Evolutionary conservation across 1,140 invertebrate genomes (phyloP), one percentile per base, ranked within the genome.

Genomic region (Drosophila azteca): DNA sequence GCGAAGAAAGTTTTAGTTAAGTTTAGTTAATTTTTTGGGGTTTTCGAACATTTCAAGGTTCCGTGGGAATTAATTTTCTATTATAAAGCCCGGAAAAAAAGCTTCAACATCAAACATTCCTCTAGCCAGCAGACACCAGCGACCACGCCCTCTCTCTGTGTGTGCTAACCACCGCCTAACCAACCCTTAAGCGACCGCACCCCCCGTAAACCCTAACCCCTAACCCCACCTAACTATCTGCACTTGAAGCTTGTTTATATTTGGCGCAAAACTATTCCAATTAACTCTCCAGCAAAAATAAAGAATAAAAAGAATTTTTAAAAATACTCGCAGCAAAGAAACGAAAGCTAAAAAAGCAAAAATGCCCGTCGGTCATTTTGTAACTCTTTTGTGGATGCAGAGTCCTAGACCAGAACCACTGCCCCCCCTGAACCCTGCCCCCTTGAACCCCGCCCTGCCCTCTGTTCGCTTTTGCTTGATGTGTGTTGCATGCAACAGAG

Each of bases 241-340:
- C 43, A 55, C 75, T 67, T 59, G 63, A 66, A 79, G 77, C 63
- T 65, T 71, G 69, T 75, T 81, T 71, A 71, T 87, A 55, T 78
- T 82, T 87, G 61, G 48, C 52, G 60, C 35, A 76, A 85, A 85
- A 85, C 82, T 85, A 85, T 85, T 85, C 78, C 82, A 85, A 85
- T 85, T 85, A 85, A 85, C 63, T 87, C 65, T n/a, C 59, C 45
- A 76, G 65, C 48, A 79, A 64, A 62, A 68, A 39, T 46, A 20
- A 35, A 58, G 15, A 52, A 54, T 45, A 60, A 53, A 49, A 45
- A 29, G n/a, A 58, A 46, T 54, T 35, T 24, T 53, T 7, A 26
- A 72, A 68, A 50, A 70, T 41, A 15, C 44, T 24, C 48, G 53
- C 51, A 65, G 29, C 75, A 59, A 55, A 64, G 46, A 69, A 77